Conservation (phyloP, 2,888 invertebrate species). For the Aquatica leii region DNA sequence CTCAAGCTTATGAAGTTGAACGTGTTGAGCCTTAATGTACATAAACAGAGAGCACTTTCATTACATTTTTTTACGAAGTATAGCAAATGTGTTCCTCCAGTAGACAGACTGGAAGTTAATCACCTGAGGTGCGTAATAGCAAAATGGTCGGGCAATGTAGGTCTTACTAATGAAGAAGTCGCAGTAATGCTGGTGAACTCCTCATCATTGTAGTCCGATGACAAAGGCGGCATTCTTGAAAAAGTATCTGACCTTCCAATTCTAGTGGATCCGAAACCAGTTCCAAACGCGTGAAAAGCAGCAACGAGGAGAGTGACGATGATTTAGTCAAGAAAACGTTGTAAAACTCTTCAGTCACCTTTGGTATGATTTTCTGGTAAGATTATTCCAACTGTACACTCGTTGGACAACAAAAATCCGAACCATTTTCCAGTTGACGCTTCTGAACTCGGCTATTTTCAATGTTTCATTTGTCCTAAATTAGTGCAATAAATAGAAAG, state of each 20-base stretch:
- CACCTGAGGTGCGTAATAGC: neutral
- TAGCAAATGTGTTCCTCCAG: no score
- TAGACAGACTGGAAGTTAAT: neutral
- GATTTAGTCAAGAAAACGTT: no score
- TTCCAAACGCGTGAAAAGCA: neutral
- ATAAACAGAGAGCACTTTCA: no score
- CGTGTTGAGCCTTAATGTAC: no score
- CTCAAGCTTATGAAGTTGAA: neutral
- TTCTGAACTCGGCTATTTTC: no score
- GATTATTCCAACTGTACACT: neutral
- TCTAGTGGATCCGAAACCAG: neutral
- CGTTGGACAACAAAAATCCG: no score
- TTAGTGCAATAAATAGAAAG: no score
- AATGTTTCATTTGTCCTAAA: neutral
- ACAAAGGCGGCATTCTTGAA: neutral
- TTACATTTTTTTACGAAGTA: no score
- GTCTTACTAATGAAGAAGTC: no score
- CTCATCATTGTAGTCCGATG: neutral
- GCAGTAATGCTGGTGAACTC: no score
- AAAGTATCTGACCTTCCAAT: neutral
- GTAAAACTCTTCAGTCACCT: no score
- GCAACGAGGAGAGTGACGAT: neutral
- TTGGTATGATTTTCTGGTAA: neutral
- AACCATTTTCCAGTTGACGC: neutral
- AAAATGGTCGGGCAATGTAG: no score